Base-by-base conservation (phyloP, 2,888 invertebrate species). In the Eupithecia vulgata region DNA sequence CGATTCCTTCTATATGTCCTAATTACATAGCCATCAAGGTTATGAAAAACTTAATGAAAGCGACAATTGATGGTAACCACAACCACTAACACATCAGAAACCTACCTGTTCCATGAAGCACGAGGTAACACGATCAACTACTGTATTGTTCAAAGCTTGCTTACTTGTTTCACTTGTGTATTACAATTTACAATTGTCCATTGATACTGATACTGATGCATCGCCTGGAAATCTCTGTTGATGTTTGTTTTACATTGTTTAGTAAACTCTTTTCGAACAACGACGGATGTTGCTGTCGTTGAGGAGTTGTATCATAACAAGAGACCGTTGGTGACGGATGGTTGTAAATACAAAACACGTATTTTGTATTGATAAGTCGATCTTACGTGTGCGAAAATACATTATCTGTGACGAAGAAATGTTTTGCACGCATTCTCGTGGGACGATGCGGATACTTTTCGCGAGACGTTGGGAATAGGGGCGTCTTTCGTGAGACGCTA, bases 231-330 rank as follows among this genome's bases (percentile, higher is more conserved):
- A 73, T 65, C 21, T 71, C 67, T 76, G 73, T 76, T 76, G 68
- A 67, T 76, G 76, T 76, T 76, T 74, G 65, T 76, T 48, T 71
- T 70, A 70, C 72, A 72, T 76, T 70, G 71, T 67, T 45, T 45
- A 8, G 70, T 72, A 64, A 64, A 64, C 62, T 37, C 10, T n/a
- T 64, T 34, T 61, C 34, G 34, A 34, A 6, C 6, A 1, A 61
- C 17, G 17, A 61, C 34, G 61, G 34, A 61, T 64, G 62, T 64
- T 64, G 62, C 5, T 37, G 37, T 64, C 37, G 25, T 57, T 25
- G 25, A 25, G 25, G 25, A 25, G 21, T 57, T 57, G 21, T 52
- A 52, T 57, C 25, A 57, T 52, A 52, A 57, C 25, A 57, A 21
- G 57, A 57, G 1, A 8, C n/a, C 12, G 21, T 13, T 25, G 57